phyloP scores from a whole-genome alignment of 2,113 vertebrate species.

The Megaceryle maxima region DNA sequence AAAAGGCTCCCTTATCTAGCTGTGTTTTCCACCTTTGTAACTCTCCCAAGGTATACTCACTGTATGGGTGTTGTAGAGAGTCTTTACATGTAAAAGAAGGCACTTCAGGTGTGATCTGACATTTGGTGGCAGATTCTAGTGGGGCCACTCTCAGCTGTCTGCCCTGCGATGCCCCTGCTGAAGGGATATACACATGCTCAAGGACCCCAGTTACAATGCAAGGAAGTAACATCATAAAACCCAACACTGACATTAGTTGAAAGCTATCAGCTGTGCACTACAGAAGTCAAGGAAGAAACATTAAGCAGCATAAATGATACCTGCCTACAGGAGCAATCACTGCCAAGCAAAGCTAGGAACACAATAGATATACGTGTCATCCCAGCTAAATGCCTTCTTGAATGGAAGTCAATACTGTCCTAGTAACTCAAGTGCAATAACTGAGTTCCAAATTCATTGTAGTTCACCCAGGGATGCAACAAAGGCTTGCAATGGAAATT shows the following conservation, averaged over 20 bases:
- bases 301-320: not conserved
- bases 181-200: not conserved
- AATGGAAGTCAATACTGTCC: not conserved
- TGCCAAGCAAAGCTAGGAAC: not conserved
- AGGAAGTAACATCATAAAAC: not conserved
- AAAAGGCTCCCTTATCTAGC: not conserved
- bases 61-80: not conserved
- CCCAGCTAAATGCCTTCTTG: not conserved
- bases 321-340: not conserved
- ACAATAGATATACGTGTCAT: rapidly evolving
- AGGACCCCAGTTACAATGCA: not conserved
- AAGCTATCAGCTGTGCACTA: not conserved
- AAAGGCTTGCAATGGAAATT: not conserved
- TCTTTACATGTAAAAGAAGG: not conserved
- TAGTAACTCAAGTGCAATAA: not conserved
- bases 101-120: not conserved
- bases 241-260: not conserved
- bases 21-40: not conserved
- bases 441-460: not conserved
- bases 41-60: not conserved
- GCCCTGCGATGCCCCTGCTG: not conserved
- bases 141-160: not conserved
- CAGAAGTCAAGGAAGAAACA: not conserved
- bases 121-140: not conserved
- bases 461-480: not conserved